A percentile compares a stretch with the other conserved stretches of the same genome.
Conservation (phyloP, 2,797 vertebrate species). For the Vipera latastei region DNA sequence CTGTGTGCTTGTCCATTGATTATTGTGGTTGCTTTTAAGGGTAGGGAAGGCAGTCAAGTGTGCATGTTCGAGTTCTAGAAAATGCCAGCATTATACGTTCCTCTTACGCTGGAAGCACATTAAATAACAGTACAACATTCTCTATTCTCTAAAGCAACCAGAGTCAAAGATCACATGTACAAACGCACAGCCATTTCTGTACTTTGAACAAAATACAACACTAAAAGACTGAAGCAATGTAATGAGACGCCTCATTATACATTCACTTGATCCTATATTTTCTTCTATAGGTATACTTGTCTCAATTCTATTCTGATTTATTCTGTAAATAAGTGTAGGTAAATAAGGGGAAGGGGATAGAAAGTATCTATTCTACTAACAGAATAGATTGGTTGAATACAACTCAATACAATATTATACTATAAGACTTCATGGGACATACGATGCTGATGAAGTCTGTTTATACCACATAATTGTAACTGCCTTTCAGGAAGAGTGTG, state of each 20-base stretch:
- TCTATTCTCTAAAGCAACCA: background rate
- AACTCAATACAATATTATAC: background rate
- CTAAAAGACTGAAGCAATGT: background rate
- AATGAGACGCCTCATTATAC: background rate
- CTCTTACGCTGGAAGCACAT: background rate
- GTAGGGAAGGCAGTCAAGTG: background rate
- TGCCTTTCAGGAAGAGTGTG: background rate
- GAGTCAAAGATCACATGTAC: background rate
- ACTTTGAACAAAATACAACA: background rate
- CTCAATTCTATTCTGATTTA: background rate
- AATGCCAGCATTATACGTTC: background rate
- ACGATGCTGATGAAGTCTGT: background rate
- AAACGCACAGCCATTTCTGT: background rate
- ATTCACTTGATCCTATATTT: background rate
- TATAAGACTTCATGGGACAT: background rate
- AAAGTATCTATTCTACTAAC: background rate
- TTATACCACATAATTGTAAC: background rate
- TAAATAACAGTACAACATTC: background rate
- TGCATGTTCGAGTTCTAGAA: background rate
- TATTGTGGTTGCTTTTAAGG: background rate
- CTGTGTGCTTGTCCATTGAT: background rate
- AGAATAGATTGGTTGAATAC: background rate
- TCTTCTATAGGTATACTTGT: background rate
- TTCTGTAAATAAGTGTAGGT: background rate
- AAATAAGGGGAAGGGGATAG: background rate